Percentiles rank a stretch among this genome's conserved stretches.
phyloP scores from a whole-genome alignment of 2,113 vertebrate genomes.

The Ammodytes marinus region DNA sequence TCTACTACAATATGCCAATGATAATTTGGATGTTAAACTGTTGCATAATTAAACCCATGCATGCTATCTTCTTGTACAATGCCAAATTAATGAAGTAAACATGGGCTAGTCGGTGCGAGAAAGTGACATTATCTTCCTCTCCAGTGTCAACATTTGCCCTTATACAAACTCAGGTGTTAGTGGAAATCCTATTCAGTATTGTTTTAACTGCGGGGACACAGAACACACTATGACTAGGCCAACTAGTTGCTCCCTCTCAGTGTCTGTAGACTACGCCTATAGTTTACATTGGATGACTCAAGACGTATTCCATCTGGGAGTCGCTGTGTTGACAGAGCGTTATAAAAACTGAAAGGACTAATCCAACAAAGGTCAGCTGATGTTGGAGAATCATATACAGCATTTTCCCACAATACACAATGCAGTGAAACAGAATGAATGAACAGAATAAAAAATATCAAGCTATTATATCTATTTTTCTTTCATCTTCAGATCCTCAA shows the following conservation, averaged over 20 bases:
- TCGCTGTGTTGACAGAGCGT: conserved; percentile 64
- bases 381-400: neutral
- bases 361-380: conserved; percentile 35
- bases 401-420: neutral
- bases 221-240: conserved; percentile 63
- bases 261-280: conserved; percentile 68
- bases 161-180: conserved; percentile 28
- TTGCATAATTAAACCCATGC: conserved; percentile 11
- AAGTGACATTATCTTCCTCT: conserved; percentile 24
- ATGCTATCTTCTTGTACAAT: neutral
- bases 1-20: neutral
- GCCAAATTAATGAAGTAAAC: conserved; percentile 50
- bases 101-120: conserved; percentile 29
- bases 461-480: neutral
- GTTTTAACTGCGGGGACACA: conserved; percentile 31
- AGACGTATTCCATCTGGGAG: conserved; percentile 46
- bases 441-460: neutral
- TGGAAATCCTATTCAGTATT: neutral
- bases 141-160: conserved; percentile 64
- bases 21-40: neutral
- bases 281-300: conserved; percentile 62
- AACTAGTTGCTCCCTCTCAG: conserved; percentile 62
- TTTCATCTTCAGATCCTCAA: neutral
- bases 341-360: conserved; percentile 42
- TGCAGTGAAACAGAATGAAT: neutral